phyloP scores from a whole-genome alignment of 2,888 invertebrate genomes.

The Scaptomyza caliginosa region DNA sequence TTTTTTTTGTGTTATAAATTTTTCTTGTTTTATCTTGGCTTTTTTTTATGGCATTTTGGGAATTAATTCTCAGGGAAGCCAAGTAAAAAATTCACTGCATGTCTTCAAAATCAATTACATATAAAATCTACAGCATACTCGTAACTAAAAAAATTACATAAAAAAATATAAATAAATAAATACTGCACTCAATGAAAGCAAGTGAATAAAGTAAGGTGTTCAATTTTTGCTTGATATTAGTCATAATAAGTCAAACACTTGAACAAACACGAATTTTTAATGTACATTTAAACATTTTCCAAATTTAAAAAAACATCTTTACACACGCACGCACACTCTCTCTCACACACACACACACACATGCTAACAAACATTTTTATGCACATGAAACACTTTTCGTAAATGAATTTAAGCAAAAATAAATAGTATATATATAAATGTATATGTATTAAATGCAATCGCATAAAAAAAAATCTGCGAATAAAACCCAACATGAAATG shows the following conservation, averaged over 20 bases:
- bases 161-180: slow-evolving; percentile 11
- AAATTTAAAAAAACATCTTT: slow-evolving; percentile 44
- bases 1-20: background rate
- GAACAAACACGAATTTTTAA: slow-evolving; percentile 62
- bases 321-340: slow-evolving; percentile 16
- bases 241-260: slow-evolving; percentile 33
- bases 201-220: slow-evolving; percentile 27
- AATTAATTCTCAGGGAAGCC: slow-evolving; percentile 42
- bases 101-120: slow-evolving; percentile 44
- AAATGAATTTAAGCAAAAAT: slow-evolving; percentile 6
- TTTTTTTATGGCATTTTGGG: slow-evolving; percentile 10
- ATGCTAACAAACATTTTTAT: slow-evolving; percentile 24
- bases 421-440: background rate
- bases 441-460: slow-evolving; percentile 26
- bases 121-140: slow-evolving; percentile 5
- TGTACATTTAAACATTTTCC: slow-evolving; percentile 57
- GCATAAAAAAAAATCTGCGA: slow-evolving; percentile 15
- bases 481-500: slow-evolving; percentile 56
- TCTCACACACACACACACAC: slow-evolving; percentile 18
- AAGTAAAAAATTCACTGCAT: slow-evolving; percentile 25
- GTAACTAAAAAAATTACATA: no score
- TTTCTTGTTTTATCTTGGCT: slow-evolving; percentile 2
- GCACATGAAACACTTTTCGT: slow-evolving; percentile 42
- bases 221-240: slow-evolving; percentile 37
- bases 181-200: slow-evolving; percentile 41